Conservation (phyloP, 2,113 vertebrate species). For the Ictalurus punctatus region DNA sequence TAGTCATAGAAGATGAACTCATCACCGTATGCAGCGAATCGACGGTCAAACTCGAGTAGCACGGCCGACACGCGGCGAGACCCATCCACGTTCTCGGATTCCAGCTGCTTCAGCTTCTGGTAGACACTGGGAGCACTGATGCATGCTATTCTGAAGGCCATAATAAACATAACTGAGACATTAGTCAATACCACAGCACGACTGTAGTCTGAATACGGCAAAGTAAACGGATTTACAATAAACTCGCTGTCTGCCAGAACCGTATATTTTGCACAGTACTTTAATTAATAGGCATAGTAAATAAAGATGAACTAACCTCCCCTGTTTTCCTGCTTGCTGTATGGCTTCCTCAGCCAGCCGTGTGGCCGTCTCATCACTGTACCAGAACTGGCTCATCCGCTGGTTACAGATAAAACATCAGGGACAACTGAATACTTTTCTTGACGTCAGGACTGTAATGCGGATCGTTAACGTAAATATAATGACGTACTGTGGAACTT, state of each 20-base stretch:
- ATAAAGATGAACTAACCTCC: conserved; percentile 74
- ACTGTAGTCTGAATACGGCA: background rate
- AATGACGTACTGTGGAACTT: background rate
- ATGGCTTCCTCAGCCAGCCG: conserved; percentile 79
- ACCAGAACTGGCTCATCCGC: conserved; percentile 98
- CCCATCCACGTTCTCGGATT: conserved; percentile 49
- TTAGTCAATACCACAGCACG: background rate
- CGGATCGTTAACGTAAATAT: background rate
- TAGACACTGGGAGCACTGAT: conserved; percentile 90
- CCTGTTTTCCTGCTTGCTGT: conserved; percentile 80
- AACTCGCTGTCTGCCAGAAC: background rate
- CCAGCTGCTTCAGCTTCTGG: conserved; percentile 85
- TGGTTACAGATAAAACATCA: conserved; percentile 57
- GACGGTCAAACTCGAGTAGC: conserved; percentile 87
- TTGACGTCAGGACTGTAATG: background rate
- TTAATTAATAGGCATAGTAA: background rate
- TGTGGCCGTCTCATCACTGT: conserved; percentile 82
- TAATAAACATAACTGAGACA: background rate
- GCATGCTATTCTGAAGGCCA: conserved; percentile 83
- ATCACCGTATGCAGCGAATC: conserved; percentile 85
- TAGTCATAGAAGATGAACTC: conserved; percentile 95
- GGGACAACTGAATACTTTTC: conserved; percentile 29
- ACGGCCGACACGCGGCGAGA: conserved; percentile 59
- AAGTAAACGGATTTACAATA: background rate
- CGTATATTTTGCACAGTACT: too few species aligned